Evolutionary conservation across 2,797 vertebrate genomes (phyloP).

Genomic region (Odontamblyopus rebecca): DNA sequence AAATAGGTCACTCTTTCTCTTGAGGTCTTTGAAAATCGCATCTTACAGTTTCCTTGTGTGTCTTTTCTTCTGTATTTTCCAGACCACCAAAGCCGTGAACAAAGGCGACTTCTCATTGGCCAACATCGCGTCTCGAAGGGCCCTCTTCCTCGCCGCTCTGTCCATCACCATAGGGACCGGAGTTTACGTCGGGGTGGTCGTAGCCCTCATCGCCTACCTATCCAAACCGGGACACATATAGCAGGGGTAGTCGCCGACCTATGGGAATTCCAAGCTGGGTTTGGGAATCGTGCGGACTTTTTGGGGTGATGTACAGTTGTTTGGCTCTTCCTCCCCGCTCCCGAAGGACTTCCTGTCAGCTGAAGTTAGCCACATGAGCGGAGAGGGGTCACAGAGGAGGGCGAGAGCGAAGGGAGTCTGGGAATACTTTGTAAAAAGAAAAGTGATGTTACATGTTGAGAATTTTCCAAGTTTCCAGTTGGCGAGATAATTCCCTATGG

Average conservation of each 20-base stretch:
- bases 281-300: constrained; percentile 12
- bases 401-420: constrained; percentile 32
- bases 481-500: constrained; percentile 36
- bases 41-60: constrained; percentile 31
- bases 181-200: constrained; percentile 93
- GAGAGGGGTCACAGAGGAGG: constrained; percentile 49
- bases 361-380: constrained; percentile 58
- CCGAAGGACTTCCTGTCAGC: constrained; percentile 55
- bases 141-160: constrained; percentile 92
- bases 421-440: constrained; percentile 27
- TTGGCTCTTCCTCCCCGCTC: constrained; percentile 45
- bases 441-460: constrained; percentile 43
- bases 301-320: constrained; percentile 20
- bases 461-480: constrained; percentile 45
- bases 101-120: constrained; percentile 96
- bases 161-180: constrained; percentile 96
- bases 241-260: constrained; percentile 37
- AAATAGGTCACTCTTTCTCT: constrained; percentile 36
- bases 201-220: constrained; percentile 94
- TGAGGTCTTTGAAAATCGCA: constrained; percentile 16
- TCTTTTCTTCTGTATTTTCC: constrained; percentile 22
- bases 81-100: constrained; percentile 97
- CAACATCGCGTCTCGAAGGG: constrained; percentile 90
- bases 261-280: constrained; percentile 34
- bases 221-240: constrained; percentile 94